Evolutionary conservation across 1,140 invertebrate species (phyloP), one percentile per base, ranked within the genome.

Genomic region (Drosophila ohnishii): DNA sequence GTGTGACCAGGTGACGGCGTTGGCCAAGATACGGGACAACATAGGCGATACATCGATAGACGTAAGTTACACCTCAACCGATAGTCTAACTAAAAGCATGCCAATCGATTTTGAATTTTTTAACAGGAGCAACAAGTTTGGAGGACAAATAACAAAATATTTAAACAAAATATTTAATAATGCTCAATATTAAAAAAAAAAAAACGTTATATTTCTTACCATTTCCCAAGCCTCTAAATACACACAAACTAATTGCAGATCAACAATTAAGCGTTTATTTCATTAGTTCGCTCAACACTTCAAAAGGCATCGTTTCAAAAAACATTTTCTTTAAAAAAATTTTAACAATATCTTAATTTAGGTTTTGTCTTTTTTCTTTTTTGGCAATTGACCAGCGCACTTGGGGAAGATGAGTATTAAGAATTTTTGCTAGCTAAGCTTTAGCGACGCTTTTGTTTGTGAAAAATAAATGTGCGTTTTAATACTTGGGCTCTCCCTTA

Each of bases 381-480:
- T 37, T 7, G 62, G 28, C 42, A 70, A 71, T 47, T 71, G 66
- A 58, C 65, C 55, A 48, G 69, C 42, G 28, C 67, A 48, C 44
- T 71, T 70, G 6, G 4, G 35, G 13, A 40, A 58, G 40, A 64
- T 6, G 30, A 25, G 37, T 51, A 30, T 37, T 37, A 66, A 66
- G 47, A 61, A 10, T 37, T 19, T 11, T 25, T 25, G 34, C 59
- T 61, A 51, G 47, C 30, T 51, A 30, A 50, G 60, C 65, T 67
- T 64, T 34, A 57, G 35, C 37, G 16, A 44, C 14, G 8, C 28
- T 56, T 16, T 11, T 44, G 25, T n/a, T 55, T 30, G 22, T 51
- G 32, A 7, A 42, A 65, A 65, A 35, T 35, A 16, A 65, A 50
- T 53, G 61, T 69, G 45, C 64, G 64, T 22, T 62, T 45, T 65